Evolutionary conservation across 2,113 vertebrate genomes (phyloP).

Genomic region (Diglossa brunneiventris): DNA sequence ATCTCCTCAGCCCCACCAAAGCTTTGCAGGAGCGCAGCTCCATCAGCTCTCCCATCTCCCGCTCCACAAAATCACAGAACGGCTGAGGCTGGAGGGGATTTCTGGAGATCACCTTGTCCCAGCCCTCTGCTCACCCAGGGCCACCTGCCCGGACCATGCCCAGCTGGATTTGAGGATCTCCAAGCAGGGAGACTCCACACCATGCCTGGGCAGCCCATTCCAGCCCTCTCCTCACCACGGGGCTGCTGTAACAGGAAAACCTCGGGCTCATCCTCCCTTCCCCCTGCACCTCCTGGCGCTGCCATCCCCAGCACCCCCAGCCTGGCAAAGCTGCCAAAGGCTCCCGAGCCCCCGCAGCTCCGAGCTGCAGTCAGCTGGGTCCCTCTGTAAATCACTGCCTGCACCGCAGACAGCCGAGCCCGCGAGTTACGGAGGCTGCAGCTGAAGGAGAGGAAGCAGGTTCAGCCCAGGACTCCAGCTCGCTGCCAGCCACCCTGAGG

Average conservation of each 20-base stretch:
- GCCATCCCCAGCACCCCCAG: background rate
- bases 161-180: rapidly evolving
- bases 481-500: background rate
- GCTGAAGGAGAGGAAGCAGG: background rate
- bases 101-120: background rate
- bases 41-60: background rate
- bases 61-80: rapidly evolving
- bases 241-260: rapidly evolving
- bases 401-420: background rate
- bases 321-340: background rate
- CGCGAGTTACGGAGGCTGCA: background rate
- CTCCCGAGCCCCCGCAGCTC: background rate
- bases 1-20: background rate
- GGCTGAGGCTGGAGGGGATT: background rate
- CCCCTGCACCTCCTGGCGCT: background rate
- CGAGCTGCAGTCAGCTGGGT: rapidly evolving
- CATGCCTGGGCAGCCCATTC: background rate
- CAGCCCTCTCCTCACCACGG: background rate
- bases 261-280: background rate
- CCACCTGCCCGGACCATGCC: background rate
- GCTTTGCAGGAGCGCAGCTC: background rate
- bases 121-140: background rate
- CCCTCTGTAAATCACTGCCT: rapidly evolving
- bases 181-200: background rate
- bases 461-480: constrained; percentile 16